These are phyloP conservation scores for Gastrophysa polygoni DNA, from an alignment of 2,888 invertebrate genomes.

Conservation along the genomic window DNA sequence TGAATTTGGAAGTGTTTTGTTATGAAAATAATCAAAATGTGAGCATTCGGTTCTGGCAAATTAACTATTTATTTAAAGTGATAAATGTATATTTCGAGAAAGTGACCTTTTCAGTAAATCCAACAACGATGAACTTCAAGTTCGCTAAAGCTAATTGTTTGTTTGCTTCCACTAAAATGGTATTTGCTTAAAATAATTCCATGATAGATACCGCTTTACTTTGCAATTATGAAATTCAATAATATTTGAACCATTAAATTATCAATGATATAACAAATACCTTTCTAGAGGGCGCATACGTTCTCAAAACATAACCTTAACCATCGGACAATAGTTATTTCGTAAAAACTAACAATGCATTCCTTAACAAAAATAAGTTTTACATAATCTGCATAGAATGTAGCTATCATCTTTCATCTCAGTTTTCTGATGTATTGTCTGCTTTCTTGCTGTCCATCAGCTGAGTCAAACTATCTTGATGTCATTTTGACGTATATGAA, in stretches of 20 bases:
- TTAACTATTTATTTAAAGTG: slow-evolving; percentile 21
- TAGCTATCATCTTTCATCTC: background rate
- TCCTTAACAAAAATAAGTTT: background rate
- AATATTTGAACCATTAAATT: no score
- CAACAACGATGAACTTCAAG: slow-evolving; percentile 10
- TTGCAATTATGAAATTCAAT: no score
- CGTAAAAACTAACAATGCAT: background rate
- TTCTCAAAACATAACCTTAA: no score
- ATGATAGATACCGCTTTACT: no score
- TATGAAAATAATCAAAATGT: slow-evolving; percentile 42
- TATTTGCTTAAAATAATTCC: background rate
- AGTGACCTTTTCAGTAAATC: slow-evolving; percentile 57
- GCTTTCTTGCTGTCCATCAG: no score
- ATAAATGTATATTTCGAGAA: slow-evolving; percentile 56
- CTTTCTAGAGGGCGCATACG: no score
- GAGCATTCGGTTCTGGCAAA: slow-evolving; percentile 14
- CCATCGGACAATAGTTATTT: background rate
- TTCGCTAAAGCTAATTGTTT: background rate
- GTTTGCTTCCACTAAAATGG: slow-evolving; percentile 1
- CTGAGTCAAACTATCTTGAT: no score
- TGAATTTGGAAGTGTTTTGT: slow-evolving; percentile 52
- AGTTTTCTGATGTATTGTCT: background rate
- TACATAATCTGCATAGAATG: background rate
- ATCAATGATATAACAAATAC: no score
- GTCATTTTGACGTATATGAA: no score